Evolutionary conservation across 2,888 invertebrate species (phyloP).

Genomic region (Dastarcus helophoroides): DNA sequence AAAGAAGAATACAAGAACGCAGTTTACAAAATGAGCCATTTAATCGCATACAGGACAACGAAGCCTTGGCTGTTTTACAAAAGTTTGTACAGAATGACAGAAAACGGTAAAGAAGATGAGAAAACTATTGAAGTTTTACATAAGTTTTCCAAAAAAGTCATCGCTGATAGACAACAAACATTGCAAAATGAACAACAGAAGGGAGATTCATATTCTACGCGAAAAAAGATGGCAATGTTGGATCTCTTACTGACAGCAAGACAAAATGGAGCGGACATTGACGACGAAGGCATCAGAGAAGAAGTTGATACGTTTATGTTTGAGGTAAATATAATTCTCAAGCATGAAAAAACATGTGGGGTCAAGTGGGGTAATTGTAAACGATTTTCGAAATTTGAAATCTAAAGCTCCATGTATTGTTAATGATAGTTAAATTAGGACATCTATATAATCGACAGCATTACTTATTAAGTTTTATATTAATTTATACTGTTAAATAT

Average conservation of each 20-base stretch:
- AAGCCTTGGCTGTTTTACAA: conserved; percentile 7
- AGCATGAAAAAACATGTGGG: no score
- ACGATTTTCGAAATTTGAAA: no score
- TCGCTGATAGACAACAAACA: conserved; percentile 5
- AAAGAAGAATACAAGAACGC: conserved; percentile 20
- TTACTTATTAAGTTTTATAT: no score
- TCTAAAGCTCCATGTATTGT: no score
- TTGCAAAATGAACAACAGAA: background rate
- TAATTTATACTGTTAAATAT: no score
- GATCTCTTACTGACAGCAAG: conserved; percentile 22
- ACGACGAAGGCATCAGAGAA: conserved; percentile 15
- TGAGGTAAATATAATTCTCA: conserved; percentile 16
- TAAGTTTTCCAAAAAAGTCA: conserved; percentile 12
- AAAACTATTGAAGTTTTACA: conserved; percentile 14
- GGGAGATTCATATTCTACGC: no score
- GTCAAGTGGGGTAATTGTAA: no score
- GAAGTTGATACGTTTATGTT: conserved; percentile 17
- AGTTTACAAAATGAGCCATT: conserved; percentile 10
- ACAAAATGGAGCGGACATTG: conserved; percentile 17
- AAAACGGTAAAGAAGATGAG: conserved; percentile 13
- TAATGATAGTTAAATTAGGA: no score
- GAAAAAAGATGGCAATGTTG: conserved; percentile 20
- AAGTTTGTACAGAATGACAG: conserved; percentile 8
- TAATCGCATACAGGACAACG: conserved; percentile 7
- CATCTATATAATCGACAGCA: no score